Conservation (phyloP, 2,797 vertebrate genomes). For the Trichosurus vulpecula region DNA sequence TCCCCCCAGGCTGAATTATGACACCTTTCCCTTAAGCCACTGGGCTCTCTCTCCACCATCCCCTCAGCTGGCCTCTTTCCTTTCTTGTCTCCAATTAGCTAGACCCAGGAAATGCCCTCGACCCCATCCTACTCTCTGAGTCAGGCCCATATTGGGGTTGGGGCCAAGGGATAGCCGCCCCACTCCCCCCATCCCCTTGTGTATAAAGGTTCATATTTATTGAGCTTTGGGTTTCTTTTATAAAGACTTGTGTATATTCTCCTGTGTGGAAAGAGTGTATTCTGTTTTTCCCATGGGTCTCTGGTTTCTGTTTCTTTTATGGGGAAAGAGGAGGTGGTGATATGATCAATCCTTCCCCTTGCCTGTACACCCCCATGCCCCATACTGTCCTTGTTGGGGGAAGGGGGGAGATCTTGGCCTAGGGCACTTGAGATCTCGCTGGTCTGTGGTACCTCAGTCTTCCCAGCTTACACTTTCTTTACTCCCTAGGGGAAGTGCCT, state of each 20-base stretch:
- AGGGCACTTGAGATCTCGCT: neutral
- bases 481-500: neutral
- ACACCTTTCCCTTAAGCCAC: neutral
- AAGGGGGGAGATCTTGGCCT: neutral
- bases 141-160: neutral
- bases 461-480: neutral
- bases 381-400: neutral
- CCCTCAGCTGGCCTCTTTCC: neutral
- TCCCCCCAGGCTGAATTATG: neutral
- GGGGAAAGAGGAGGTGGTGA: neutral
- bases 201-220: constrained; percentile 79
- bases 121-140: neutral
- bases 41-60: neutral
- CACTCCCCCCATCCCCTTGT: neutral
- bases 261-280: constrained; percentile 45
- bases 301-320: neutral
- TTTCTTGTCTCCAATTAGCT: neutral
- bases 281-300: constrained; percentile 42
- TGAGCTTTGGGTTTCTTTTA: constrained; percentile 76
- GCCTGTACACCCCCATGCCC: neutral
- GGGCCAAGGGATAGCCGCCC: neutral
- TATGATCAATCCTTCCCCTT: neutral
- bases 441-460: neutral
- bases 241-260: constrained; percentile 74
- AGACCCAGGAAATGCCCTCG: too few relatives aligned